These are phyloP conservation scores for Eupithecia tripunctaria DNA, from an alignment of 2,888 invertebrate genomes.

Conservation along the genomic window DNA sequence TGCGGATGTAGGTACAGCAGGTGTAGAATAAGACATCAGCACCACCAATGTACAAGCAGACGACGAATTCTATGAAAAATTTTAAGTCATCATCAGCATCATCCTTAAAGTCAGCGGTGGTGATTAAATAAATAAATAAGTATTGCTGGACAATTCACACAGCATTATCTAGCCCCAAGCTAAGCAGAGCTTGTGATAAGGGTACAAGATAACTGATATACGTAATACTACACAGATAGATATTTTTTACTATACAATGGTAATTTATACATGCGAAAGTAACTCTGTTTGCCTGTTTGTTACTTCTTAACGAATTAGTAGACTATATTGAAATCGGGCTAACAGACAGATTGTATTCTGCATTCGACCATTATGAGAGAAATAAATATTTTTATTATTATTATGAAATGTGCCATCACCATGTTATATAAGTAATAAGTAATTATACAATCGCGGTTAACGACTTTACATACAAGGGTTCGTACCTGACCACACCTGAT, in stretches of 20 bases:
- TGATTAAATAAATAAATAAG: not conserved
- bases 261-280: not conserved
- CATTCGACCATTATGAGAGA: too few species aligned
- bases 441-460: not conserved
- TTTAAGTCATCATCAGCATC: not conserved
- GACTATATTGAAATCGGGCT: not conserved
- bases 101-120: not conserved
- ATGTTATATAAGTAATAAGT: not conserved
- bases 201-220: too few species aligned
- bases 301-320: not conserved
- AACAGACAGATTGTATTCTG: not conserved
- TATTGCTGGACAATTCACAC: too few species aligned
- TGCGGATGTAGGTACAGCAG: constrained; percentile 20
- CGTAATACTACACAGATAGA: too few species aligned
- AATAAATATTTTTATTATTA: too few species aligned
- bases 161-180: too few species aligned
- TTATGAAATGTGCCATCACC: not conserved
- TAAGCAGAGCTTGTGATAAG: too few species aligned
- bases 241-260: too few species aligned
- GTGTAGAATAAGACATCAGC: constrained; percentile 13
- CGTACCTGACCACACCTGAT: constrained; percentile 13
- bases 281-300: not conserved
- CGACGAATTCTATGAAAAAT: constrained; percentile 1
- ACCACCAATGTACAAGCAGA: not conserved
- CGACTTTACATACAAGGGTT: not conserved